Conservation (phyloP, 2,113 vertebrate genomes). For the Cairina moschata region DNA sequence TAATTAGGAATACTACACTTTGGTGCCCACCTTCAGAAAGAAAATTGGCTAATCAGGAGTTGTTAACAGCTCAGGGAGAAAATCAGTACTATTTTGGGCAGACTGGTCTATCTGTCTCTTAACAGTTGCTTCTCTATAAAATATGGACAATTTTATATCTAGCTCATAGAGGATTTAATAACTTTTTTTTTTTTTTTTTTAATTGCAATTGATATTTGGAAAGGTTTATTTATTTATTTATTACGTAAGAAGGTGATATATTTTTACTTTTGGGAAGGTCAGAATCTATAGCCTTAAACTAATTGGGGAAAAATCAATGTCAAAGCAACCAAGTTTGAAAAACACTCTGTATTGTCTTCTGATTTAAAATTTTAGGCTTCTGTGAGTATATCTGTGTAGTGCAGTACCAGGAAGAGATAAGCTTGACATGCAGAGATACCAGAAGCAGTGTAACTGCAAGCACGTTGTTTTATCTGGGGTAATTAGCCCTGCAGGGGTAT, state of each 20-base stretch:
- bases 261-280: neutral
- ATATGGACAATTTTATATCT: neutral
- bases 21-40: slow-evolving; percentile 1
- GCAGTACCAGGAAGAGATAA: neutral
- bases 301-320: neutral
- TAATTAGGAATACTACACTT: neutral
- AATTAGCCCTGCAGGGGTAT: slow-evolving; percentile 32
- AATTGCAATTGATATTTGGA: neutral
- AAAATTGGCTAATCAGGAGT: slow-evolving; percentile 20
- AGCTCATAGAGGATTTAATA: neutral
- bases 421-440: neutral
- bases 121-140: neutral
- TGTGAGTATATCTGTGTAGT: neutral
- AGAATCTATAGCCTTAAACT: neutral
- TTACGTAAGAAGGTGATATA: fast-evolving
- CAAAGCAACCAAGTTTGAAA: neutral
- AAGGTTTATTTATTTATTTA: neutral
- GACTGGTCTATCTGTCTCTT: neutral
- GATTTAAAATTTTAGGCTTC: neutral
- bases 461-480: neutral
- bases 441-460: neutral
- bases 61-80: slow-evolving; percentile 19
- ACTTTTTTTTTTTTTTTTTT: neutral
- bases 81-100: slow-evolving; percentile 4
- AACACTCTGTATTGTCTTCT: neutral